Conservation (phyloP, 2,113 vertebrate genomes). For the Pholis gunnellus region DNA sequence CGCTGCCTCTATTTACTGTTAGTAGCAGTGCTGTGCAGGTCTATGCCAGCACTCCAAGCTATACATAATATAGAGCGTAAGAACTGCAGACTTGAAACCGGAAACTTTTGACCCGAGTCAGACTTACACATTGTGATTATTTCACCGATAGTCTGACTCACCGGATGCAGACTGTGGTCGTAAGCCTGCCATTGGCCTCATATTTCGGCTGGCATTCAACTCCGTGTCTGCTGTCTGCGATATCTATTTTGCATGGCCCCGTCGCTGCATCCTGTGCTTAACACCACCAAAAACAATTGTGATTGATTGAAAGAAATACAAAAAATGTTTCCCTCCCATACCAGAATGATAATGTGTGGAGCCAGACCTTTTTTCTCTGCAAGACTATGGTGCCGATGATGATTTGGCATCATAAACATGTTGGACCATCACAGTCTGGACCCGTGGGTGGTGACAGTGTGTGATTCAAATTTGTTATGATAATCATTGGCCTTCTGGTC, state of each 20-base stretch:
- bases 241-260: background rate
- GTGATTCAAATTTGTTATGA: background rate
- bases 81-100: background rate
- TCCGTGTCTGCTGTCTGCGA: background rate
- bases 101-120: background rate
- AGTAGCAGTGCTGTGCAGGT: background rate
- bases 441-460: background rate
- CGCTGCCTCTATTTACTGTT: background rate
- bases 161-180: too few relatives aligned
- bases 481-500: background rate
- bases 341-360: background rate
- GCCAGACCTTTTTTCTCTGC: background rate
- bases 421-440: background rate
- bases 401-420: background rate
- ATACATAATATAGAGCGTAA: background rate
- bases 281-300: background rate
- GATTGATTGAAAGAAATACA: background rate
- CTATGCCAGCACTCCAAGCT: background rate
- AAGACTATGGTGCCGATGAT: background rate
- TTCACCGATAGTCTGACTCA: background rate
- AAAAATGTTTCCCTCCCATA: background rate
- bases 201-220: background rate
- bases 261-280: background rate
- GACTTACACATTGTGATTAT: background rate
- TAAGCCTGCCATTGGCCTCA: background rate